These are phyloP conservation scores for Ylistrum balloti DNA, from an alignment of 1,140 invertebrate genomes.

Conservation along the genomic window DNA sequence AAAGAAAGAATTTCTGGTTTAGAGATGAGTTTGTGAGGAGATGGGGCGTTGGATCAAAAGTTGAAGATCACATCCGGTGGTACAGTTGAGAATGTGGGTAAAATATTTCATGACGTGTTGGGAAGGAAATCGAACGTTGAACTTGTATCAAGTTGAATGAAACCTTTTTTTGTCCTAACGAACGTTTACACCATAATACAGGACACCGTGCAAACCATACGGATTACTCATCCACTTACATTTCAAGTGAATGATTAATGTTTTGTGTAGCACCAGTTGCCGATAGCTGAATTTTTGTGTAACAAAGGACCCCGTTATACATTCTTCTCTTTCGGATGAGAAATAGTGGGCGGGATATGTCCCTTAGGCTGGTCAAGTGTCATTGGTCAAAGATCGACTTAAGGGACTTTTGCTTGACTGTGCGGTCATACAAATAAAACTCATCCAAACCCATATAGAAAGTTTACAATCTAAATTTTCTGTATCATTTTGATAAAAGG, in stretches of 20 bases:
- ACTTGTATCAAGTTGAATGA: not conserved
- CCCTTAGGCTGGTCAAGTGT: slow-evolving; percentile 13
- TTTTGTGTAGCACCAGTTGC: not conserved
- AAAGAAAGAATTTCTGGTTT: no score
- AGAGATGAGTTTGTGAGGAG: no score
- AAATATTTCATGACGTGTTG: not conserved
- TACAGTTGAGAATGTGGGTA: no score
- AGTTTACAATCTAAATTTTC: not conserved
- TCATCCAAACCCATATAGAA: not conserved
- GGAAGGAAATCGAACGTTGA: not conserved
- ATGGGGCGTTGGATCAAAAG: no score
- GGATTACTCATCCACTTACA: slow-evolving; percentile 13
- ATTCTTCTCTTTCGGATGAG: not conserved
- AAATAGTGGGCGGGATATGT: not conserved
- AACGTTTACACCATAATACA: not conserved
- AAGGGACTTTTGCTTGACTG: not conserved
- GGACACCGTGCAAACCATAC: not conserved
- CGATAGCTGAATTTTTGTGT: not conserved
- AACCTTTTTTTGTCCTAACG: not conserved
- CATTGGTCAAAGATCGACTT: slow-evolving; percentile 7
- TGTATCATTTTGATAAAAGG: not conserved
- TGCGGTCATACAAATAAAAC: not conserved
- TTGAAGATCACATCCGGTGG: no score
- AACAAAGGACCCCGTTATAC: not conserved
- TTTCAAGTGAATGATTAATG: not conserved